These are phyloP conservation scores for Neodontobutis hainanensis DNA, from an alignment of 2,113 vertebrate genomes.

Conservation along the genomic window DNA sequence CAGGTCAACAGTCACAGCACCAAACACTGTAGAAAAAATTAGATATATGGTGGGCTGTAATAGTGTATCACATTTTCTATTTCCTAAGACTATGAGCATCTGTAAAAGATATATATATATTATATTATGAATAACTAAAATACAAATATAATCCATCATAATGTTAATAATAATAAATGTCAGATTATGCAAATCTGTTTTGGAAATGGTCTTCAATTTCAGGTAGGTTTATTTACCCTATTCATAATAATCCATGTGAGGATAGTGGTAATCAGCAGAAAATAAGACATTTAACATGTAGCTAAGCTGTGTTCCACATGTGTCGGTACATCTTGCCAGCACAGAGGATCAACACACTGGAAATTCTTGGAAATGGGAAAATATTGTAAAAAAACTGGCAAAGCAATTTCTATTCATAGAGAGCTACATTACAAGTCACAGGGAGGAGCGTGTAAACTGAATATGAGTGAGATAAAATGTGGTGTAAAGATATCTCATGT, in stretches of 20 bases:
- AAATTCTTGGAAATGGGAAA: conserved; percentile 11
- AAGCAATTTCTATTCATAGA: conserved; percentile 29
- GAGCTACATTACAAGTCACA: conserved; percentile 25
- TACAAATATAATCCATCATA: too few species aligned
- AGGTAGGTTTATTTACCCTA: conserved; percentile 36
- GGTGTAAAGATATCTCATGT: conserved; percentile 29
- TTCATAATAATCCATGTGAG: conserved; percentile 31
- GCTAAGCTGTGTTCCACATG: conserved; percentile 48
- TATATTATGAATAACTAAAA: background rate
- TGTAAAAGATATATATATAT: too few species aligned
- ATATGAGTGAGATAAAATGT: conserved; percentile 29
- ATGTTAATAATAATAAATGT: conserved; percentile 35
- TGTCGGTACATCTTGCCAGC: conserved; percentile 32
- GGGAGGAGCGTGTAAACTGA: conserved; percentile 16
- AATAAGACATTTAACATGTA: conserved; percentile 41
- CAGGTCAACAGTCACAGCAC: conserved; percentile 16
- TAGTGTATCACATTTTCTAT: background rate
- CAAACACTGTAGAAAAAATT: conserved; percentile 48
- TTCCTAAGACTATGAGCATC: background rate
- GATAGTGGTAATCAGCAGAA: conserved; percentile 11
- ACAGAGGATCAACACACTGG: conserved; percentile 30
- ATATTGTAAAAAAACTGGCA: conserved; percentile 24
- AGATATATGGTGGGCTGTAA: conserved; percentile 6
- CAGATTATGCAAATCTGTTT: conserved; percentile 44
- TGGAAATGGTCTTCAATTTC: conserved; percentile 30